A percentile compares a stretch with the other conserved stretches of the same genome.
phyloP scores from a whole-genome alignment of 2,888 invertebrate genomes.

The Orthonychiurus folsomi region DNA sequence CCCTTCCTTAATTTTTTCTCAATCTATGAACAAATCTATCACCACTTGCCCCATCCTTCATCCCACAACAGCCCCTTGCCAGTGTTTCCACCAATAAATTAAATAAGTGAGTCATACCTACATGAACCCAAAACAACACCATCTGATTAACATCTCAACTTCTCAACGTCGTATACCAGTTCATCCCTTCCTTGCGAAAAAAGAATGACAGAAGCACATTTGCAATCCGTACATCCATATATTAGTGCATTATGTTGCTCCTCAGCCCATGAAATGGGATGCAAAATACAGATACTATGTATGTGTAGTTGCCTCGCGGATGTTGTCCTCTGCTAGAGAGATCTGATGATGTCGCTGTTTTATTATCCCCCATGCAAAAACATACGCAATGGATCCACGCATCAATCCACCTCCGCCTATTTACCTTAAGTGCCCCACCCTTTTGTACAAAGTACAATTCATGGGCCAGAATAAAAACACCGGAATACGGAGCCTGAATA shows the following conservation, averaged over 20 bases:
- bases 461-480: background rate
- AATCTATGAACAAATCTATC: no score
- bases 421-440: no score
- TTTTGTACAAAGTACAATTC: background rate
- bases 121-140: background rate
- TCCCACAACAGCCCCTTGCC: background rate
- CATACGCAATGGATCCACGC: no score
- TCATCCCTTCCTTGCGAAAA: background rate
- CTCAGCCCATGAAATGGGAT: no score
- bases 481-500: background rate
- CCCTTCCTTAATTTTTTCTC: constrained; percentile 1
- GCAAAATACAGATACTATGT: no score
- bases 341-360: background rate
- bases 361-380: no score
- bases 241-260: no score
- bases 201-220: no score
- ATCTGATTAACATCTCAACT: no score
- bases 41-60: background rate
- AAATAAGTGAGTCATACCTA: background rate
- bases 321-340: constrained; percentile 1
- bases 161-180: background rate
- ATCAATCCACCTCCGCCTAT: no score
- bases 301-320: background rate
- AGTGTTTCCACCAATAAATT: background rate
- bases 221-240: no score